Conservation (phyloP, 2,797 vertebrate genomes). For the Propithecus perrieri region DNA sequence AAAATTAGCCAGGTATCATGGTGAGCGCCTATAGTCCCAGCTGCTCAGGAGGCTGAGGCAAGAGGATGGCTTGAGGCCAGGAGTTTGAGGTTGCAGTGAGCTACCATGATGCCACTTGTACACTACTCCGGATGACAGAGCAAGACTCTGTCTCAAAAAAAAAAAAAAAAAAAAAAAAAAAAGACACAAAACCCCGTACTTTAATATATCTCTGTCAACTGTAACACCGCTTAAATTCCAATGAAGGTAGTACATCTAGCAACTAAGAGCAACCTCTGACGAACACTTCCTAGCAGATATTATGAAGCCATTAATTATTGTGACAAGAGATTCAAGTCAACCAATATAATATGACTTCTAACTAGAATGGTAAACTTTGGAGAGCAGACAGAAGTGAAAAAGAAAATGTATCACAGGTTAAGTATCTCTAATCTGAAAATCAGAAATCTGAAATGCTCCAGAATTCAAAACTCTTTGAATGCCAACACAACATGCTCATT, state of each 20-base stretch:
- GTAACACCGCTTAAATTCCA: not conserved
- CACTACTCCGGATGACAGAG: no score
- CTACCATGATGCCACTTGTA: no score
- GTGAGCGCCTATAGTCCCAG: no score
- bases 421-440: not conserved
- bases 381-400: constrained; percentile 8
- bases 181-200: not conserved
- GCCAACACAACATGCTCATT: not conserved
- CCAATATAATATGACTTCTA: constrained; percentile 25
- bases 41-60: no score
- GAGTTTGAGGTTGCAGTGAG: no score
- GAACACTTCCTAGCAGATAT: not conserved
- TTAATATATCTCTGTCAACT: not conserved
- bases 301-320: not conserved
- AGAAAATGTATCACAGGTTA: not conserved
- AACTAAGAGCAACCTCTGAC: not conserved
- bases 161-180: not conserved
- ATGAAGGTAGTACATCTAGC: not conserved
- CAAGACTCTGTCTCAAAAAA: no score
- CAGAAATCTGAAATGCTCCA: not conserved
- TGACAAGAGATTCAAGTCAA: not conserved
- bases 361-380: not conserved
- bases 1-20: no score
- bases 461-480: not conserved
- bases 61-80: no score